Base-by-base conservation (phyloP, 2,888 invertebrate genomes). In the Brachypalpus laphriformis region DNA sequence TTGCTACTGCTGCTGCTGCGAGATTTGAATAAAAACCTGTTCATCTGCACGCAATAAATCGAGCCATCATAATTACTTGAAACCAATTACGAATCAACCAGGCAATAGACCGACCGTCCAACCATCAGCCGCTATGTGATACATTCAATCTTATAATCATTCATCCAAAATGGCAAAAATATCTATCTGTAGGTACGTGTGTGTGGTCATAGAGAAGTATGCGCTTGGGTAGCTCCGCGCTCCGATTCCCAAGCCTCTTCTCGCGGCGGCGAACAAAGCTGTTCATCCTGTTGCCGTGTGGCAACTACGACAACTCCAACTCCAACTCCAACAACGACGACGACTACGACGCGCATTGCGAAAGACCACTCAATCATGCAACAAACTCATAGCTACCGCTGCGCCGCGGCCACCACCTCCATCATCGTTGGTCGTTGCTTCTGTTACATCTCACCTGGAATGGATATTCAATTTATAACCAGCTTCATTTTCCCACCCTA, bases 31-130 rank as follows among this genome's bases (percentile, higher is more conserved):
- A 42, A 56, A 80, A 81, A 85, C 85, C 85, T 81, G 85, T 85
- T 81, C 83, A 80, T 70, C 75, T 76, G 85, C 85, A 85, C 85
- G 85, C 85, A 85, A 85, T 81, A 81, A 85, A 85, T 75, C 70
- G 81, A 65, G 59, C 75, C 66, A 75, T 65, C 71, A 71, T 85
- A 81, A 81, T 85, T 85, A 85, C 81, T 76, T 68, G 65, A 70
- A 80, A 80, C 85, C 85, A 81, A 85, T 85, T 85, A 85, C 70
- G 65, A 80, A 78, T 63, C 65, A 49, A 51, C 61, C 82, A 66
- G 56, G 45, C 18, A 57, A 20, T 65, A 16, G 25, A 74, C 59
- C 61, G 47, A 68, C 66, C 61, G 18, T 8, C 16, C 70, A 42
- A 11, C 40, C 63, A 56, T 70, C 37, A 9, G 34, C 49, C 63